Base-by-base conservation (phyloP, 2,797 vertebrate genomes). In the Acomys russatus region DNA sequence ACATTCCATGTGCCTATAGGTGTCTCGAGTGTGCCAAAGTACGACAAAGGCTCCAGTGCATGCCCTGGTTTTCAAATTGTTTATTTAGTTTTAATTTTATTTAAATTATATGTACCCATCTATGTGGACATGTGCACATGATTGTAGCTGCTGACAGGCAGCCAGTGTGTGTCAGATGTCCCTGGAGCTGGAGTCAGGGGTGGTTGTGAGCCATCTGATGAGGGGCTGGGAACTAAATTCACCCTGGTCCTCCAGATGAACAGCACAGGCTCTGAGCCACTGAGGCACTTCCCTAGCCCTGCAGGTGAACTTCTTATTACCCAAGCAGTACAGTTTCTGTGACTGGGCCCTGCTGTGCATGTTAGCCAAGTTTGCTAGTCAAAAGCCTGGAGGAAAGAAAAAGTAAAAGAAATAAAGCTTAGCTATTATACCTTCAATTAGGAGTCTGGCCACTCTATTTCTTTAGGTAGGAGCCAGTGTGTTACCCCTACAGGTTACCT, bases 1-100 rank as follows among this genome's bases (percentile, higher is more conserved):
- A 95, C 94, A 97, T 96, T 94, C 85, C 96, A 93, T 88, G 73
- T 88, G 84, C 96, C 97, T 96, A 98, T 97, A 98, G 95, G 95
- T 98, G 77, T 79, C 70, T 44, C 33, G 95, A 97, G 94, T 98
- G 96, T 88, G 94, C 76, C 92, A 93, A 85, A 97, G 44, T 3
- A 93, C 98, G 98, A 98, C 98, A 98, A 98, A 97, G 25, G 85
- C 33, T 96, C 97, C 97, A 88, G 82, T 76, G 44, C 7, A 76
- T 54, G 61, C 70, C 51, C 63, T 68, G 44, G 4, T 49, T 66
- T 28, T 83, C 5, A 77, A 30, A 3, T 33, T 84, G 38, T 22
- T 66, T 49, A 22, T 20, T 70, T 78, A 8, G 14, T 23, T 85
- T 51, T 70, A 23, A n/a, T 70, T 66, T 33, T 33, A 66, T 66